A percentile compares a stretch with the other conserved stretches of the same genome.
phyloP scores from a whole-genome alignment of 2,797 vertebrate species.

The Oreochromis mossambicus region DNA sequence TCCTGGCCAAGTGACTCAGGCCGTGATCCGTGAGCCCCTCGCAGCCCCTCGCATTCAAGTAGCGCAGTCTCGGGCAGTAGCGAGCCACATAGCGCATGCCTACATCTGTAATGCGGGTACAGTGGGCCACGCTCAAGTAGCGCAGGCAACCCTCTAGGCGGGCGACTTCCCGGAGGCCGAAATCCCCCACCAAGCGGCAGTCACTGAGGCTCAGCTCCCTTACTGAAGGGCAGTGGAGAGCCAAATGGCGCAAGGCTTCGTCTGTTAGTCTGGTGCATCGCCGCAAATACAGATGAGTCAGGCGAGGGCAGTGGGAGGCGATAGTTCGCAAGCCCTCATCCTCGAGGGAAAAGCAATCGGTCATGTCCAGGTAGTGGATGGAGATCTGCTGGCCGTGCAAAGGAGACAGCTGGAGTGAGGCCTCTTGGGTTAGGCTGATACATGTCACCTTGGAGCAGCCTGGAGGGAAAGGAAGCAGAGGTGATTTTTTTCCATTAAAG shows the following conservation, averaged over 20 bases:
- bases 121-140: conserved; percentile 97
- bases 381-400: conserved; percentile 95
- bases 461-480: conserved; percentile 38
- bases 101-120: conserved; percentile 93
- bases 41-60: conserved; percentile 80
- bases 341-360: conserved; percentile 96
- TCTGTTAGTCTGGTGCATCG: conserved; percentile 93
- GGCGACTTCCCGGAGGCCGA: conserved; percentile 93
- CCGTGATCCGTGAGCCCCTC: conserved; percentile 98
- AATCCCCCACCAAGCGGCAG: conserved; percentile 93
- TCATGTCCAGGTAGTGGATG: conserved; percentile 98
- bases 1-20: conserved; percentile 90
- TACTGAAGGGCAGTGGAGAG: conserved; percentile 89
- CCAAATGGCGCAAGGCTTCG: conserved; percentile 91
- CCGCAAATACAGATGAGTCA: conserved; percentile 94
- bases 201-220: conserved; percentile 94
- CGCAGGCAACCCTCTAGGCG: conserved; percentile 92
- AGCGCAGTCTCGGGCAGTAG: conserved; percentile 88
- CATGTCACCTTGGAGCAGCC: conserved; percentile 98
- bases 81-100: conserved; percentile 96
- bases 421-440: conserved; percentile 92
- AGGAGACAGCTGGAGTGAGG: conserved; percentile 89
- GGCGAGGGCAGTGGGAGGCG: conserved; percentile 93
- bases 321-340: conserved; percentile 96
- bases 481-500: background rate